Evolutionary conservation across 2,797 vertebrate species (phyloP), one percentile per base, ranked within the genome.

Genomic region (Potorous gilbertii): DNA sequence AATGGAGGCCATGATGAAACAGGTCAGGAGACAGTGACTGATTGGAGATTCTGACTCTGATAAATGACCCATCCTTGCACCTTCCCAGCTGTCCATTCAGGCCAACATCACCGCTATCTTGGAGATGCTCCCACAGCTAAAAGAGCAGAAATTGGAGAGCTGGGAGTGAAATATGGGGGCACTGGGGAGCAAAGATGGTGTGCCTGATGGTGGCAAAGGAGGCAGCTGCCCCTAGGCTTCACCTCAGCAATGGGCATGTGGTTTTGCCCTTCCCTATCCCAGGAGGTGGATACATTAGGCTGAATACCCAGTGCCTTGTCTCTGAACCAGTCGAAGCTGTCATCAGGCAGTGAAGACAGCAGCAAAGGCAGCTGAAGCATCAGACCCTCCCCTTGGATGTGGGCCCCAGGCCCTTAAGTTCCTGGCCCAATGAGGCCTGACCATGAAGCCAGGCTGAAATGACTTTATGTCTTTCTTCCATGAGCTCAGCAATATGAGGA

Each of bases 321-420:
- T 8, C 99, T 99, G 81, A 98, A 99, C 97, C 98, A 99, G 96
- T 95, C 99, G 98, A 99, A 99, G 90, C 98, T 98, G 0, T 99
- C 99, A 96, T 98, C 98, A 0, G 99, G 99, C 98, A 99, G 99
- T 0, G 99, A 99, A 92, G 99, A 99, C 97, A 99, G 99, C 96
- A 99, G 99, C 4, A 56, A 98, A 57, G 99, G 98, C 56, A 97
- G 98, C 95, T 98, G 98, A 98, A 92, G 24, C 40, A 14, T 24
- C 34, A 6, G 18, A 14, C 28, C 29, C 31, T 57, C 52, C 24
- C 4, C 34, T 0, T 3, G 4, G 40, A 50, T 81, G 52, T 10
- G 14, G 56, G 56, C 40, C 90, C 13, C 52, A 0, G 14, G 55
- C n/a, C 54, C 52, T 46, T 46, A 40, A 0, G 13, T n/a, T 89